These are phyloP conservation scores for Amblyraja radiata DNA, from an alignment of 2,797 vertebrate species.

Conservation along the genomic window DNA sequence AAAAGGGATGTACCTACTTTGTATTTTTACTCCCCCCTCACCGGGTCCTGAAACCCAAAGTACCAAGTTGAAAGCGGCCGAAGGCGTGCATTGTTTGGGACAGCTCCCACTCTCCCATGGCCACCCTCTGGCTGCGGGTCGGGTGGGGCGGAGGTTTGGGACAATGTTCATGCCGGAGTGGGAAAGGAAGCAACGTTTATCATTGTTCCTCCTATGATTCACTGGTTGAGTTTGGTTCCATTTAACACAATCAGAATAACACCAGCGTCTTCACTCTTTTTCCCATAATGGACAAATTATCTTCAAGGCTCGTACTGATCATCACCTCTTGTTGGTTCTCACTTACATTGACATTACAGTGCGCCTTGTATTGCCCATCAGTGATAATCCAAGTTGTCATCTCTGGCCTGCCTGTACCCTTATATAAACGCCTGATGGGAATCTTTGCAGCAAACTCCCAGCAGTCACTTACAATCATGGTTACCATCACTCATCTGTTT, in stretches of 20 bases:
- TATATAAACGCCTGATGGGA: too few relatives aligned
- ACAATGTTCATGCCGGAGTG: too few relatives aligned
- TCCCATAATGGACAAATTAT: neutral
- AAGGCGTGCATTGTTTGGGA: too few relatives aligned
- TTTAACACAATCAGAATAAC: neutral
- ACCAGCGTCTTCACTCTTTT: neutral
- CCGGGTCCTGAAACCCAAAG: too few relatives aligned
- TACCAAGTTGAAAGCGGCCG: too few relatives aligned
- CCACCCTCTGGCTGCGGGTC: too few relatives aligned
- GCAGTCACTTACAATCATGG: neutral
- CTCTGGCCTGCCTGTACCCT: neutral
- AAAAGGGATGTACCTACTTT: too few relatives aligned
- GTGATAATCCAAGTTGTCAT: neutral
- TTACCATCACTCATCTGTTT: neutral
- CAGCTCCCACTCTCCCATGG: too few relatives aligned
- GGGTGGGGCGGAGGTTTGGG: too few relatives aligned
- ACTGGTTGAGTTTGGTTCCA: neutral
- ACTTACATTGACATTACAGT: neutral
- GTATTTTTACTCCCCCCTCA: too few relatives aligned
- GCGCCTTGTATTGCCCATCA: neutral
- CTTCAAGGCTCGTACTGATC: neutral
- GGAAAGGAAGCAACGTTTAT: neutral
- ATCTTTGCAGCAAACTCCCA: neutral
- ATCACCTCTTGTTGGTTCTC: neutral
- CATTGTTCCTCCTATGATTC: neutral